These are phyloP conservation scores for Rhopilema esculentum DNA, from an alignment of 30 jellyfish, hydroid and myxozoan genomes.

Conservation along the genomic window DNA sequence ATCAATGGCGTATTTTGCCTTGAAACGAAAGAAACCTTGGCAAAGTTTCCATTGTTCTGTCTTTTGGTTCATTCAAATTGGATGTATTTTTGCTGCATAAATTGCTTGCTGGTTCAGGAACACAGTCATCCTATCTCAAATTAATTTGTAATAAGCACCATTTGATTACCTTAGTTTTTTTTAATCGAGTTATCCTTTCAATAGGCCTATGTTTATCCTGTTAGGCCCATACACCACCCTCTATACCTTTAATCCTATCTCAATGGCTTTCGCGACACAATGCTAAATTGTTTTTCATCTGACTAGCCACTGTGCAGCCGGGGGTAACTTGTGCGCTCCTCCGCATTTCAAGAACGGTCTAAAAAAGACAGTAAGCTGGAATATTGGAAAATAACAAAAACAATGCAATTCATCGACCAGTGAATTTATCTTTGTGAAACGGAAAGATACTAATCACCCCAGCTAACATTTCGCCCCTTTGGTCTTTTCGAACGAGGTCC, in stretches of 20 bases:
- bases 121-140: not conserved
- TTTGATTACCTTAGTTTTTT: not conserved
- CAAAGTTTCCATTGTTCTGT: not conserved
- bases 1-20: not conserved
- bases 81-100: not conserved
- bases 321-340: not conserved
- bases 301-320: not conserved
- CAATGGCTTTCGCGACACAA: slow-evolving; percentile 6
- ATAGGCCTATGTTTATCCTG: slow-evolving; percentile 4
- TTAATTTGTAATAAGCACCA: not conserved
- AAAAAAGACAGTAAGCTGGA: not conserved
- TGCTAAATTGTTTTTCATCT: slow-evolving; percentile 18
- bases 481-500: too few relatives aligned
- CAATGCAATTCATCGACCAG: not conserved
- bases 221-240: not conserved
- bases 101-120: not conserved
- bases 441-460: too few relatives aligned
- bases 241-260: not conserved
- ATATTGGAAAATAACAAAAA: too few relatives aligned
- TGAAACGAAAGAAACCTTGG: too few relatives aligned
- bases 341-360: not conserved
- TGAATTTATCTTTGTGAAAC: too few relatives aligned
- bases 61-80: not conserved
- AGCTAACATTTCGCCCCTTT: too few relatives aligned
- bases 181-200: not conserved